These are phyloP conservation scores for Oncorhynchus gorbuscha DNA, from an alignment of 2,113 vertebrate species.

Conservation along the genomic window DNA sequence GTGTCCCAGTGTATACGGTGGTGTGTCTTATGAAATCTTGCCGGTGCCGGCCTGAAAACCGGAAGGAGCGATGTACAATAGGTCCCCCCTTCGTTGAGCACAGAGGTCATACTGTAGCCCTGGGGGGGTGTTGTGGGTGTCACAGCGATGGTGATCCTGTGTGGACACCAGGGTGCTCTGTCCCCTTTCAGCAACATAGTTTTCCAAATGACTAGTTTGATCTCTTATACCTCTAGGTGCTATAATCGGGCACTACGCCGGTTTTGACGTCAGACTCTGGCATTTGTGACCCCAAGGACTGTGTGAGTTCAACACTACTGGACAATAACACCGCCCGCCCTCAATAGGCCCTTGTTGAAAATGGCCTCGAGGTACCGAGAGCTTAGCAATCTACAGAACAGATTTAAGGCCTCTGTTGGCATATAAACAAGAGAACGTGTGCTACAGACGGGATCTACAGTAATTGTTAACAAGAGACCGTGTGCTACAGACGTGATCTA, in stretches of 20 bases:
- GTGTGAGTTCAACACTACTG: neutral
- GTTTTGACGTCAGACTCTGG: conserved; percentile 39
- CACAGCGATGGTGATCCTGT: neutral
- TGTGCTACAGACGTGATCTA: too few relatives aligned
- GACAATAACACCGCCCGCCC: conserved; percentile 28
- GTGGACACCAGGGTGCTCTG: neutral
- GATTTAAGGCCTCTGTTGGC: conserved; percentile 23
- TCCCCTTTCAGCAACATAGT: conserved; percentile 4
- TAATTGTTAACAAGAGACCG: conserved; percentile 25
- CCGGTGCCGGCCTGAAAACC: neutral
- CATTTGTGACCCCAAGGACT: conserved; percentile 27
- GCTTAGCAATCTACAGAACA: neutral
- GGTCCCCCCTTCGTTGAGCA: neutral
- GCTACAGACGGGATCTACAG: conserved; percentile 30
- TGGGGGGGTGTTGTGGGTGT: neutral
- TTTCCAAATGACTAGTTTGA: conserved; percentile 26
- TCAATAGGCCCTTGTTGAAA: conserved; percentile 52
- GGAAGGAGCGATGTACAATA: neutral
- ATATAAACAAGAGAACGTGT: conserved; percentile 39
- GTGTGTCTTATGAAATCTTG: neutral
- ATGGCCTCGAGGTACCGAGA: conserved; percentile 48
- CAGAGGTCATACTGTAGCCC: conserved; percentile 21
- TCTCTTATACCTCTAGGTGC: conserved; percentile 22
- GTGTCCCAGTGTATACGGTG: too few relatives aligned
- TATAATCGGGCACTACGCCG: neutral